A percentile compares a stretch with the other conserved stretches of the same genome.
These are phyloP conservation scores for Atrichornis clamosus DNA, from an alignment of 2,113 vertebrate species.

Conservation along the genomic window DNA sequence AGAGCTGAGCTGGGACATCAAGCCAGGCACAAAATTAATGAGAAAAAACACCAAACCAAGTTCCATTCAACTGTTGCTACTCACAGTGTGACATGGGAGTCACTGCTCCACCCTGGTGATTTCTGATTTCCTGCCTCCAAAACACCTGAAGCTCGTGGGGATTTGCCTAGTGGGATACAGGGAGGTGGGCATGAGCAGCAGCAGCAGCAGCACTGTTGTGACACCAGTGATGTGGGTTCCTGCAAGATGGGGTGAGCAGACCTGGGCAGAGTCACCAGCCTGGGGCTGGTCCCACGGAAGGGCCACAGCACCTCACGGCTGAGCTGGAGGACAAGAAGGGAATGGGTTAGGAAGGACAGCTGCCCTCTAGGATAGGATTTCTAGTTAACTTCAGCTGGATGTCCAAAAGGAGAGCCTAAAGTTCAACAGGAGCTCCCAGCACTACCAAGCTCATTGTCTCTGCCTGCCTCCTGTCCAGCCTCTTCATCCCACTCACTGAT, in stretches of 20 bases:
- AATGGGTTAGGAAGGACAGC: neutral
- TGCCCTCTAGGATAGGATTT: neutral
- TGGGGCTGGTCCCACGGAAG: neutral
- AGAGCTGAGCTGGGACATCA: neutral
- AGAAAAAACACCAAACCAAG: neutral
- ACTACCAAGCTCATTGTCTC: neutral
- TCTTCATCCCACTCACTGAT: neutral
- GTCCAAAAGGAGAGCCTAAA: neutral
- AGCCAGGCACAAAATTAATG: neutral
- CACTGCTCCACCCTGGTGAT: neutral
- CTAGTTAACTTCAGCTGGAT: too few relatives aligned
- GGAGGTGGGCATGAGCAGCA: neutral
- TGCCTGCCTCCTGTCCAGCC: neutral
- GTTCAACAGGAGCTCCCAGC: neutral
- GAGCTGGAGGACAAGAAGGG: accelerated
- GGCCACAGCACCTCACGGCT: neutral
- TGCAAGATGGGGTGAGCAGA: neutral
- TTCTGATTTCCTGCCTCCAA: neutral
- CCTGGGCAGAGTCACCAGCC: too few relatives aligned
- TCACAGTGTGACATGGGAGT: accelerated
- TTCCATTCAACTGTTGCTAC: neutral
- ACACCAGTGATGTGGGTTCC: neutral
- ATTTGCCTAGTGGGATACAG: accelerated
- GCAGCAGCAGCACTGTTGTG: neutral
- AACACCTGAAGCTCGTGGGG: neutral